Evolutionary conservation across 2,797 vertebrate genomes (phyloP).

Genomic region (Lycodopsis pacificus): DNA sequence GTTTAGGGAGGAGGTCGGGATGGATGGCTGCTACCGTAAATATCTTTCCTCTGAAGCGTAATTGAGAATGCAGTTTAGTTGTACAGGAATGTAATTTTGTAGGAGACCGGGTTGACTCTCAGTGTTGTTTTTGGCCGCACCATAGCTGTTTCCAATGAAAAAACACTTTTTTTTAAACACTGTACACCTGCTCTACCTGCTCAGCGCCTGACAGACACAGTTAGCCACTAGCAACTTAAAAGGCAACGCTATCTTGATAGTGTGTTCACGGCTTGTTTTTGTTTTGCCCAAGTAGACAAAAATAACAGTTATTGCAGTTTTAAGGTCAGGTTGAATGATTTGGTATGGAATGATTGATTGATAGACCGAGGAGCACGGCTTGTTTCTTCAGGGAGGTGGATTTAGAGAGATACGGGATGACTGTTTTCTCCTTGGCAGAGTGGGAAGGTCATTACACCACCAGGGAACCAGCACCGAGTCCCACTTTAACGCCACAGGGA

Average conservation of each 20-base stretch:
- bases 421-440: conserved; percentile 4
- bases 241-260: neutral
- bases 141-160: neutral
- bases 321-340: conserved; percentile 11
- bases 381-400: conserved; percentile 22
- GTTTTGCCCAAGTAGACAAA: neutral
- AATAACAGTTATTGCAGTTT: neutral
- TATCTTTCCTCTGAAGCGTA: neutral
- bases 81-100: neutral
- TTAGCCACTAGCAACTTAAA: neutral
- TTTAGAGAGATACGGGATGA: conserved; percentile 16
- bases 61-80: neutral
- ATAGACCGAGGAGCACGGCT: neutral
- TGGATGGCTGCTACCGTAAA: neutral
- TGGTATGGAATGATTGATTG: neutral
- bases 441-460: conserved; percentile 51
- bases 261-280: neutral
- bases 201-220: neutral
- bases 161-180: no score
- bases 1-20: no score
- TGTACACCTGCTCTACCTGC: neutral
- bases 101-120: neutral
- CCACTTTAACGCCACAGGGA: conserved; percentile 54
- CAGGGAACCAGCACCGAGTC: conserved; percentile 29
- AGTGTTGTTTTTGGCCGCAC: neutral